phyloP scores from a whole-genome alignment of 1,140 invertebrate genomes.

The Drosophila fuyamai region DNA sequence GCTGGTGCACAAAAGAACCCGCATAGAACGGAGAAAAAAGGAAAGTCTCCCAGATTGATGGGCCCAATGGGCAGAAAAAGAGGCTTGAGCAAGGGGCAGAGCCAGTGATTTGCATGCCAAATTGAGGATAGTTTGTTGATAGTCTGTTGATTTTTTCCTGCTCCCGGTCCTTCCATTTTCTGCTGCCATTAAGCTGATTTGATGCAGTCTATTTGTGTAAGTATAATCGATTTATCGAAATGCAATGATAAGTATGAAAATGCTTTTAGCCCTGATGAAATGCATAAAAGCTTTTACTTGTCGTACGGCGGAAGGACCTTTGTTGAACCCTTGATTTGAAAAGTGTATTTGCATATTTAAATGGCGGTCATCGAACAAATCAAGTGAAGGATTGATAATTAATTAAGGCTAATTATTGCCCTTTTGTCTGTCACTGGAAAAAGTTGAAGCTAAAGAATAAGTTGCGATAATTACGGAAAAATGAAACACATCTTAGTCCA shows the following conservation, averaged over 20 bases:
- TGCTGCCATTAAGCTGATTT: conserved; percentile 47
- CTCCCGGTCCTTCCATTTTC: neutral
- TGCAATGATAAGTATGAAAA: conserved; percentile 22
- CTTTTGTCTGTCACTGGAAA: neutral
- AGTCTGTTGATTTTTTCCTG: conserved; percentile 29
- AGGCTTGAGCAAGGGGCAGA: conserved; percentile 5
- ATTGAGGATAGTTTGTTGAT: conserved; percentile 39
- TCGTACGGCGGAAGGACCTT: neutral
- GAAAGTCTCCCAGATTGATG: neutral
- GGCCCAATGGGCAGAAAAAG: conserved; percentile 1
- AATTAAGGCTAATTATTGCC: neutral
- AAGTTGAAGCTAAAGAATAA: too few species aligned
- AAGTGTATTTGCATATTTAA: neutral
- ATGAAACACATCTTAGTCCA: too few species aligned
- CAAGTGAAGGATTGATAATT: neutral
- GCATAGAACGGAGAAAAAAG: neutral
- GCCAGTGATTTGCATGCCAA: conserved; percentile 47
- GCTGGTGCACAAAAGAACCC: conserved; percentile 28
- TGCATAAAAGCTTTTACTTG: conserved; percentile 5
- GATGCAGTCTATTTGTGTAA: conserved; percentile 1
- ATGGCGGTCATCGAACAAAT: too few species aligned
- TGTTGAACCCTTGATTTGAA: conserved; percentile 1
- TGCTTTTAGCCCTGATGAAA: conserved; percentile 36
- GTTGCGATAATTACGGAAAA: too few species aligned
- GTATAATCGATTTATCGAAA: conserved; percentile 42